Conservation (phyloP, 2,113 vertebrate genomes). For the Siniperca knerii region DNA sequence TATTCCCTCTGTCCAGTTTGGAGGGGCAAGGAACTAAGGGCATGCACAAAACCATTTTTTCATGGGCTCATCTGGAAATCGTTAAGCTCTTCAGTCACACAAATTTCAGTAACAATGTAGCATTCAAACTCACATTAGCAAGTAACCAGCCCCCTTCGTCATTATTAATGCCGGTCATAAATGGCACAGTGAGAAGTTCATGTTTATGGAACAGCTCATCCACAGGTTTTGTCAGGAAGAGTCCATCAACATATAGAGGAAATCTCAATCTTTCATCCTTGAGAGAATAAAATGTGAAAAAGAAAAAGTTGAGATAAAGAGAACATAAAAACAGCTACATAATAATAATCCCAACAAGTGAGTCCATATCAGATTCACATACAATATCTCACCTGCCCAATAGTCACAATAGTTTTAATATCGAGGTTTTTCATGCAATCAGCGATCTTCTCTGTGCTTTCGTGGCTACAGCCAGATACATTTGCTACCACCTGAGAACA, state of each 20-base stretch:
- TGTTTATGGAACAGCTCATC: slow-evolving; percentile 43
- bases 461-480: slow-evolving; percentile 77
- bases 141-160: slow-evolving; percentile 71
- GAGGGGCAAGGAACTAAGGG: slow-evolving; percentile 60
- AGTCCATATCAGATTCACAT: background rate
- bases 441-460: slow-evolving; percentile 75
- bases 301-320: background rate
- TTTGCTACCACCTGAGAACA: slow-evolving; percentile 74
- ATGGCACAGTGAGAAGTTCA: slow-evolving; percentile 63
- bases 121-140: slow-evolving; percentile 28
- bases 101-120: background rate
- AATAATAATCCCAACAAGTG: background rate
- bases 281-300: background rate
- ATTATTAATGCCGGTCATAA: slow-evolving; percentile 69
- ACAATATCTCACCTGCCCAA: slow-evolving; percentile 43
- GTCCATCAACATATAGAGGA: slow-evolving; percentile 45
- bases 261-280: slow-evolving; percentile 5
- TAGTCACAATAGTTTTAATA: slow-evolving; percentile 37
- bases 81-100: background rate
- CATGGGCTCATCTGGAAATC: background rate
- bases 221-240: slow-evolving; percentile 62
- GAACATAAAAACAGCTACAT: background rate
- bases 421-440: slow-evolving; percentile 78
- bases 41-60: background rate
- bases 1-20: slow-evolving; percentile 83